phyloP scores from a whole-genome alignment of 2,113 vertebrate genomes.

The Chrysochloris asiatica region DNA sequence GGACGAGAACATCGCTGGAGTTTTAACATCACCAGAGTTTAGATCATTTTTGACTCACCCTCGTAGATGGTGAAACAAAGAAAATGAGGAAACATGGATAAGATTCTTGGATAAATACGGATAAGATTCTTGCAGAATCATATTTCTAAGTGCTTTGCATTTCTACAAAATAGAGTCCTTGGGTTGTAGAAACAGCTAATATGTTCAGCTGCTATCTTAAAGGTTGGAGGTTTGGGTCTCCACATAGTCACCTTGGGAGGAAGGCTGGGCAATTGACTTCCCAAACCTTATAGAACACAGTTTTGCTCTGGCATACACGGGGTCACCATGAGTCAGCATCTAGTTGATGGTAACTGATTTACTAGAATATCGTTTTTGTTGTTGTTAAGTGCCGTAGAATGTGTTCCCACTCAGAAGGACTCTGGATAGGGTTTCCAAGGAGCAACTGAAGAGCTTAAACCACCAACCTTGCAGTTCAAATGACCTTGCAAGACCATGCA shows the following conservation, averaged over 20 bases:
- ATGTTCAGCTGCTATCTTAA: not conserved
- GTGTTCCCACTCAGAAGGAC: no score
- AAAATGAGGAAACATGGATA: not conserved
- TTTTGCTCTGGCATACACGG: not conserved
- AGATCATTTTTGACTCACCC: no score
- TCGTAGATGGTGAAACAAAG: not conserved
- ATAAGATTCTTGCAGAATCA: no score
- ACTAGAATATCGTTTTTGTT: no score
- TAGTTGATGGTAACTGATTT: not conserved
- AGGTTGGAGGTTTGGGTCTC: not conserved
- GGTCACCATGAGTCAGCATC: not conserved
- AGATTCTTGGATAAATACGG: no score
- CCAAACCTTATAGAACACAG: not conserved
- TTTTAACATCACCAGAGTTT: no score
- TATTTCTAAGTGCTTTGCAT: not conserved
- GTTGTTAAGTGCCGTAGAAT: no score
- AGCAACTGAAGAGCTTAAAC: no score
- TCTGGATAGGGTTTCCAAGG: no score
- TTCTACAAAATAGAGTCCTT: not conserved
- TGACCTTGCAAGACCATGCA: not conserved
- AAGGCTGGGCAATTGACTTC: not conserved
- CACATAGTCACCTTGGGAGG: not conserved
- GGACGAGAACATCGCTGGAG: no score
- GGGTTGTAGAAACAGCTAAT: not conserved
- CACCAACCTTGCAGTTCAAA: no score